Percentiles rank a stretch among this genome's conserved stretches.
Evolutionary conservation across 2,888 invertebrate genomes (phyloP).

Genomic region (Homarus gammarus): DNA sequence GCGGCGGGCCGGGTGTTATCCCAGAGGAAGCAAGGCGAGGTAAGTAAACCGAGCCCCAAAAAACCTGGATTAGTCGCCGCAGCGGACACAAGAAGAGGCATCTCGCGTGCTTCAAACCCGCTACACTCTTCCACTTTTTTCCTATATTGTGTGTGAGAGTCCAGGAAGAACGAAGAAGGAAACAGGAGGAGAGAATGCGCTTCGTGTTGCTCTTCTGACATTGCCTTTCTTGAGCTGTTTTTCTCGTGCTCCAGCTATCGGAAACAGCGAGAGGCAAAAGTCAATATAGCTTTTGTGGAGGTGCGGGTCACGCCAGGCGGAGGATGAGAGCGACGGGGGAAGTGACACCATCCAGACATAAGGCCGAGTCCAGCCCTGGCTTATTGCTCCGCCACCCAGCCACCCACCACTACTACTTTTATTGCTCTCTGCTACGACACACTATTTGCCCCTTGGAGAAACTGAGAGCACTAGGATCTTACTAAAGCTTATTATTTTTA

Average conservation of each 20-base stretch:
- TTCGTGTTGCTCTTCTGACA: neutral
- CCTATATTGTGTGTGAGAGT: neutral
- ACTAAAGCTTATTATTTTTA: no score
- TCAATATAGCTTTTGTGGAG: neutral
- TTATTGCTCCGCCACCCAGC: no score
- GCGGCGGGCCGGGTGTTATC: no score
- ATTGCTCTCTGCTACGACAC: no score
- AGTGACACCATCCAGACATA: neutral
- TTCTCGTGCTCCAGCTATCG: neutral
- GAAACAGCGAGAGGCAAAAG: slow-evolving; percentile 1
- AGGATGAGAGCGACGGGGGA: neutral
- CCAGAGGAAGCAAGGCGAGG: neutral
- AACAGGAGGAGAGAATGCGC: neutral
- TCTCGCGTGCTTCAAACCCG: neutral
- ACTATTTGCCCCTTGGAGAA: no score
- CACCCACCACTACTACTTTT: no score
- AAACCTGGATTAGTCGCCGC: neutral
- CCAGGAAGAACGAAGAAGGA: neutral
- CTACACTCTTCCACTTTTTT: neutral
- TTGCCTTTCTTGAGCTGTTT: neutral
- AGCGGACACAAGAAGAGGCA: neutral
- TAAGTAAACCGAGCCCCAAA: neutral
- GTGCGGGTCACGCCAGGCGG: neutral
- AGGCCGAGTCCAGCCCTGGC: no score
- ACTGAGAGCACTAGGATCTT: no score